Evolutionary conservation across 2,113 vertebrate genomes (phyloP).

Genomic region (Oreochromis niloticus): DNA sequence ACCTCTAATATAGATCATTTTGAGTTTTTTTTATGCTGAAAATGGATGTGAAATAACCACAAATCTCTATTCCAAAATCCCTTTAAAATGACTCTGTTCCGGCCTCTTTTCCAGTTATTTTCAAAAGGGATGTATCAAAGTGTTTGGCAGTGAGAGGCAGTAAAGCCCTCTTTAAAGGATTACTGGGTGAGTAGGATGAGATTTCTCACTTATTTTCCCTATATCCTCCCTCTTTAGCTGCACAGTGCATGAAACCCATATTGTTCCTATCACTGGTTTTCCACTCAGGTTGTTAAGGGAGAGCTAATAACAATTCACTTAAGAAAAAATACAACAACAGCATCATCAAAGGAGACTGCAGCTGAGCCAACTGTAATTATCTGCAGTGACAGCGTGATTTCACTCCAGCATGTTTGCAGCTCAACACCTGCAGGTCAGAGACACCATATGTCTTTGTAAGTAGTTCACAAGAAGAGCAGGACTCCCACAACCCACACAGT

Average conservation of each 20-base stretch:
- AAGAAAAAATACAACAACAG: neutral
- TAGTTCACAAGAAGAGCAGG: neutral
- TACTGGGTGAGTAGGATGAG: slow-evolving; percentile 37
- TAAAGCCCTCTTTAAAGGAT: slow-evolving; percentile 43
- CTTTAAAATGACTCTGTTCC: slow-evolving; percentile 7
- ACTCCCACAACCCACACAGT: neutral
- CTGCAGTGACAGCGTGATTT: neutral
- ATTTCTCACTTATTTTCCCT: slow-evolving; percentile 7
- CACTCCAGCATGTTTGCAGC: neutral
- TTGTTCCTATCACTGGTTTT: neutral
- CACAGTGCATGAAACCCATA: neutral
- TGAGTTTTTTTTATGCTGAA: neutral
- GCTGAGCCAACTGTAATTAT: neutral
- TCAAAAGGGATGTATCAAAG: slow-evolving; percentile 31
- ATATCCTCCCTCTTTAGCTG: neutral
- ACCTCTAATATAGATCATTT: neutral
- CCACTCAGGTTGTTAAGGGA: neutral
- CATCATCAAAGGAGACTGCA: neutral
- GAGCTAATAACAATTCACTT: neutral
- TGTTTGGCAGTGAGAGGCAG: slow-evolving; percentile 28
- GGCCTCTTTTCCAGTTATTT: slow-evolving; percentile 7
- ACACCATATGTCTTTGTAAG: neutral
- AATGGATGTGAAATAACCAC: neutral
- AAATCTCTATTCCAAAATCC: slow-evolving; percentile 7
- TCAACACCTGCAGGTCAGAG: slow-evolving; percentile 38